A percentile compares a stretch with the other conserved stretches of the same genome.
Evolutionary conservation across 2,797 vertebrate species (phyloP).

Genomic region (Coilia nasus): DNA sequence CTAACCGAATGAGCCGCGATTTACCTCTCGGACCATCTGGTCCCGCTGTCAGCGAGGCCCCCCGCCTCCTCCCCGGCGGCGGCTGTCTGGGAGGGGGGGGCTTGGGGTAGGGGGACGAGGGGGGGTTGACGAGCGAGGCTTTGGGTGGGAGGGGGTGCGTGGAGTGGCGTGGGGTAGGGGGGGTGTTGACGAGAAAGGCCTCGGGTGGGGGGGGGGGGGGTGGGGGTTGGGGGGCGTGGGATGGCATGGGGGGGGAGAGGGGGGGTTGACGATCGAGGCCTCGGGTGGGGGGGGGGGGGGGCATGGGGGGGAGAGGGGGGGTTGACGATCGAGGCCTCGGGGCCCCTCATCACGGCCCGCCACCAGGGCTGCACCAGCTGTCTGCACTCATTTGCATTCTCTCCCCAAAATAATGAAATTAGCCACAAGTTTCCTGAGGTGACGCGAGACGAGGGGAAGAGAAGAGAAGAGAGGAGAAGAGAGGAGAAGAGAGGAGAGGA

Average conservation of each 20-base stretch:
- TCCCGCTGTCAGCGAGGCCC: slow-evolving; percentile 76
- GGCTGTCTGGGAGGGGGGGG: slow-evolving; percentile 83
- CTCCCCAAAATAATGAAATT: slow-evolving; percentile 95
- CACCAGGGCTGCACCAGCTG: slow-evolving; percentile 91
- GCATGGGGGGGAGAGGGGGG: no score
- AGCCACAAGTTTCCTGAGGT: slow-evolving; percentile 97
- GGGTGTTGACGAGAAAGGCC: slow-evolving; percentile 78
- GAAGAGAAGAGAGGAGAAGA: no score
- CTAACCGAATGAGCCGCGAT: slow-evolving; percentile 63
- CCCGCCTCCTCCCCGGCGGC: slow-evolving; percentile 74
- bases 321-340: slow-evolving; percentile 80
- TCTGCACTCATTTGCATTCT: slow-evolving; percentile 96
- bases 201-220: slow-evolving; percentile 65
- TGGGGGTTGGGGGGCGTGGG: no score
- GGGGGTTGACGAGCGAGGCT: slow-evolving; percentile 77
- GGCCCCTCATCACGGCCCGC: slow-evolving; percentile 88
- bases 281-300: no score
- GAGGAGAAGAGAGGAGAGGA: no score
- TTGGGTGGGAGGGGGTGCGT: slow-evolving; percentile 65
- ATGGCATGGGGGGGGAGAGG: no score
- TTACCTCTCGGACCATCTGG: slow-evolving; percentile 83
- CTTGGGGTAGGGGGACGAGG: slow-evolving; percentile 61
- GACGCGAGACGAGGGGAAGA: slow-evolving; percentile 73
- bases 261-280: no score
- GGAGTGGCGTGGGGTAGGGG: no score